Percentiles rank a stretch among this genome's conserved stretches.
Evolutionary conservation across 2,113 vertebrate genomes (phyloP).

Genomic region (Prolemur simus): DNA sequence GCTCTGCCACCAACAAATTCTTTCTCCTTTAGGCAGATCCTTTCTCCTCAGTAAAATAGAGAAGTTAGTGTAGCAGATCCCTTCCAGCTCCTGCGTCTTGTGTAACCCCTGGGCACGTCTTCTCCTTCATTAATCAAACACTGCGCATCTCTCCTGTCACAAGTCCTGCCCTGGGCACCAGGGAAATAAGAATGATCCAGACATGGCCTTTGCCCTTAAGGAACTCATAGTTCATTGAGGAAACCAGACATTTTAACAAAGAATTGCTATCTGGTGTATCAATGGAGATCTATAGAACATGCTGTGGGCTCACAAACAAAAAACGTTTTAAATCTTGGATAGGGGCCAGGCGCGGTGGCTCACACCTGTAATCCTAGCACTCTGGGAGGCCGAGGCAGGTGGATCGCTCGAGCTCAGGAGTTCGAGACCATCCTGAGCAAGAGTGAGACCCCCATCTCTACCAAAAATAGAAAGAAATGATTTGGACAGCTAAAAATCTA

Average conservation of each 20-base stretch:
- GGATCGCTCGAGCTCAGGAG: no score
- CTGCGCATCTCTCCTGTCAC: neutral
- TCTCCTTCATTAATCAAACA: conserved; percentile 3
- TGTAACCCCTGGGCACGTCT: neutral
- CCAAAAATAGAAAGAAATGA: no score
- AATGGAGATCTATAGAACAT: conserved; percentile 41
- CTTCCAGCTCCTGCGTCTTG: neutral
- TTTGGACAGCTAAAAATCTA: no score
- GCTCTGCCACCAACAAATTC: neutral
- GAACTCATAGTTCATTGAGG: conserved; percentile 26
- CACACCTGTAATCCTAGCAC: no score
- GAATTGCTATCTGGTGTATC: neutral
- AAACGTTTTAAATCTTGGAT: conserved; percentile 18
- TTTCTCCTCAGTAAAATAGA: conserved; percentile 41
- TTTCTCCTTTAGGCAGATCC: conserved; percentile 38
- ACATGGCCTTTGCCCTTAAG: conserved; percentile 44
- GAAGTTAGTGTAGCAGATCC: neutral
- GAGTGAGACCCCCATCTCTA: no score
- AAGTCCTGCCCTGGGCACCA: neutral
- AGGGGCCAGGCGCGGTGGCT: no score
- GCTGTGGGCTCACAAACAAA: conserved; percentile 17
- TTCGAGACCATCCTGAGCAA: no score
- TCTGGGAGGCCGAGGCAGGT: no score
- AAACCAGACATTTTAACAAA: conserved; percentile 52
- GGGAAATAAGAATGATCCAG: conserved; percentile 34